Percentiles rank a stretch among this genome's conserved stretches.
Conservation (phyloP, 2,797 vertebrate species). For the Hippocampus kuda region DNA sequence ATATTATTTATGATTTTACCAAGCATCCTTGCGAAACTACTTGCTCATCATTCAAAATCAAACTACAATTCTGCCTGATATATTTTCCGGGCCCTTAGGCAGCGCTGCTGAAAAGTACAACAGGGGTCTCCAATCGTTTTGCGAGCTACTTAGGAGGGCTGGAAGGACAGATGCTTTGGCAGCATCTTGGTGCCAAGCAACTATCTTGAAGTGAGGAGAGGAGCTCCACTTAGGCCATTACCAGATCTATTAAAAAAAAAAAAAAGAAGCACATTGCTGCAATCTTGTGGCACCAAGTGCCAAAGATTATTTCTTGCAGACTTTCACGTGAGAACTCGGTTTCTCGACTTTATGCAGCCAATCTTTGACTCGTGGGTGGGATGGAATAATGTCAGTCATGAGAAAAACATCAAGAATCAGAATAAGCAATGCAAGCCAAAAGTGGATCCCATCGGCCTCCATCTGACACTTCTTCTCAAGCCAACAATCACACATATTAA, state of each 20-base stretch:
- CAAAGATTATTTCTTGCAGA: too few relatives aligned
- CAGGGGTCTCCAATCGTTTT: neutral
- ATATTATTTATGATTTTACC: neutral
- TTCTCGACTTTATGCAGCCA: neutral
- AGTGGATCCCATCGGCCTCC: conserved; percentile 54
- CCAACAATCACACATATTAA: conserved; percentile 70
- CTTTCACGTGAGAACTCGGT: too few relatives aligned
- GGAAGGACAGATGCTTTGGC: too few relatives aligned
- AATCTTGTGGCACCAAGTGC: too few relatives aligned
- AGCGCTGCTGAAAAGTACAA: neutral
- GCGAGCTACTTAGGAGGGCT: neutral
- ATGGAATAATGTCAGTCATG: conserved; percentile 15
- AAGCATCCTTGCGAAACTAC: neutral
- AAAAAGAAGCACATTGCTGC: too few relatives aligned
- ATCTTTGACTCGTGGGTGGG: neutral
- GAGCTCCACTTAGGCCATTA: too few relatives aligned
- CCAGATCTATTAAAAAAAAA: too few relatives aligned
- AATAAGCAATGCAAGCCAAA: conserved; percentile 53
- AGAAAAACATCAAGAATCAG: conserved; percentile 34
- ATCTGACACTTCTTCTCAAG: conserved; percentile 62
- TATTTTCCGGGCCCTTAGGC: neutral
- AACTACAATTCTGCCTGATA: neutral
- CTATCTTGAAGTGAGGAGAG: too few relatives aligned
- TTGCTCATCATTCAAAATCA: neutral
- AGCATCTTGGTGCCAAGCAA: too few relatives aligned